These are phyloP conservation scores for Eupeodes corollae DNA, from an alignment of 1,140 invertebrate genomes.

Conservation along the genomic window DNA sequence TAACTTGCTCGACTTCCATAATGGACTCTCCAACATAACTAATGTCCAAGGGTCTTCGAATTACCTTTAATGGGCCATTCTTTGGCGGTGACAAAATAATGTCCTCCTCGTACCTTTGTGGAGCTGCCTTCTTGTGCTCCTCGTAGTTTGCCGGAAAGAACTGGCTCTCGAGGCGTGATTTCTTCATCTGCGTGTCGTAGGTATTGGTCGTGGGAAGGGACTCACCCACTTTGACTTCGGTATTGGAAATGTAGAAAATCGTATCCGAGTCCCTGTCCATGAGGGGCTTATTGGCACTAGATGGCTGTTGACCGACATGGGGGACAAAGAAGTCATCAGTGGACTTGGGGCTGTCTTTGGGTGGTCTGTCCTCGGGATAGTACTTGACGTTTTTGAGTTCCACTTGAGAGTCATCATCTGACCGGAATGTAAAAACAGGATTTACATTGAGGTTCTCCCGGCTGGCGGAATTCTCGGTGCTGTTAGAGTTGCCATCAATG, in stretches of 20 bases:
- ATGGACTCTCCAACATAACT: slow-evolving; percentile 35
- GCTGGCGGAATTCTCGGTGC: slow-evolving; percentile 7
- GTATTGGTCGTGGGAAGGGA: slow-evolving; percentile 21
- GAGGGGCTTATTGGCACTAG: slow-evolving; percentile 11
- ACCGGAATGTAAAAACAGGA: slow-evolving; percentile 21
- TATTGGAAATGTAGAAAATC: slow-evolving; percentile 37
- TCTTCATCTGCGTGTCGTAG: slow-evolving; percentile 16
- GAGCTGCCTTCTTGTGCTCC: slow-evolving; percentile 9
- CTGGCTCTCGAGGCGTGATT: slow-evolving; percentile 27
- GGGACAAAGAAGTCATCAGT: slow-evolving; percentile 29
- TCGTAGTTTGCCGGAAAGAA: slow-evolving; percentile 34
- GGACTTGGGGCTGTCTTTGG: slow-evolving; percentile 11
- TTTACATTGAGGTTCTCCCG: slow-evolving; percentile 12
- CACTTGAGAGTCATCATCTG: slow-evolving; percentile 8
- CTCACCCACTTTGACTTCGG: slow-evolving; percentile 35
- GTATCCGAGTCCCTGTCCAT: slow-evolving; percentile 35
- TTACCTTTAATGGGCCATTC: slow-evolving; percentile 28
- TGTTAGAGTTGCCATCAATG: slow-evolving; percentile 19
- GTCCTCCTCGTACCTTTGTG: slow-evolving; percentile 26
- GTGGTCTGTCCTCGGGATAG: slow-evolving; percentile 6
- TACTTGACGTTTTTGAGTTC: slow-evolving; percentile 3
- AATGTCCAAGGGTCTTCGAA: slow-evolving; percentile 27
- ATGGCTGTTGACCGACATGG: slow-evolving; percentile 15
- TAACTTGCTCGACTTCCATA: slow-evolving; percentile 31
- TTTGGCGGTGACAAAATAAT: slow-evolving; percentile 28